Base-by-base conservation (phyloP, 2,113 vertebrate species). In the Perca schrenkii region DNA sequence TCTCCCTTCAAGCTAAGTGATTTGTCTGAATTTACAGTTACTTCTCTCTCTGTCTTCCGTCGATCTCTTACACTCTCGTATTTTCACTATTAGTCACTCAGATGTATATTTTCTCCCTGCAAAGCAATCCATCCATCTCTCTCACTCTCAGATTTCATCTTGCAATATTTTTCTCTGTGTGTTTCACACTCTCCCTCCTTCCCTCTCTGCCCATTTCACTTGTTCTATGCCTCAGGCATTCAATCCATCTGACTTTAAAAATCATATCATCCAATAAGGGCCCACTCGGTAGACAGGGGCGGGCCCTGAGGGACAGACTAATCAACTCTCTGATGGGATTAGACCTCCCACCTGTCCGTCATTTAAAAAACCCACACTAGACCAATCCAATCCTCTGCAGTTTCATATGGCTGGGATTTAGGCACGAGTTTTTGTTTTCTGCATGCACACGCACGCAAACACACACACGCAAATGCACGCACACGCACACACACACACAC, bases 221-320 rank as follows among this genome's bases (percentile, higher is more conserved):
- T 82, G 77, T 85, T 88, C 74, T 50, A 63, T 66, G 91, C 91
- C 88, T 61, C 22, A 2, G 86, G 90, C 88, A 91, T 86, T 78
- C 85, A 87, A 94, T 93, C 92, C 91, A 94, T 93, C 92, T 90
- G 90, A 90, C 90, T 93, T 88, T 84, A 84, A 57, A 80, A 92
- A 93, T 91, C 85, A 83, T 57, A 90, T 93, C 89, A 93, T 90
- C 92, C 91, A 94, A 93, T 93, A 88, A 93, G 83, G 65, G 80
- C 88, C 88, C 89, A 88, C 89, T 88, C 79, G 14, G 82, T 68
- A 67, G 89, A 92, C 84, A 88, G 84, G 85, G 92, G 93, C 84
- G 90, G 92, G 86, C 91, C 91, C 92, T 89, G 70, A 64, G 92
- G 91, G 92, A 87, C 75, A 72, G 76, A 74, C 85, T 85, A 89